Conservation (phyloP, 2,888 invertebrate genomes). For the Pseudococcus viburni region DNA sequence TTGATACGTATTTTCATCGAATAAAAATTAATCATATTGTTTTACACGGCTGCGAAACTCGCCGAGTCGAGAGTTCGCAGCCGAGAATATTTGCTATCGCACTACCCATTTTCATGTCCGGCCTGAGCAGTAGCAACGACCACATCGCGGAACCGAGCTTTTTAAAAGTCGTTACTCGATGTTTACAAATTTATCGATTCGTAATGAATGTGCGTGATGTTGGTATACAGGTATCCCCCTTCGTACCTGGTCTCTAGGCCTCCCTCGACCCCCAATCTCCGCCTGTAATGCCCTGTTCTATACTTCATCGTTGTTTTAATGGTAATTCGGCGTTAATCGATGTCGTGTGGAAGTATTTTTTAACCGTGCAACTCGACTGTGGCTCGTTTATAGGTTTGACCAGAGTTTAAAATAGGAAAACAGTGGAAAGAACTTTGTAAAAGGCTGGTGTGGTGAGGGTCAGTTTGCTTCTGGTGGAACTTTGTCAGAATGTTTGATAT, state of each 20-base stretch:
- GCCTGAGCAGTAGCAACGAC: not conserved
- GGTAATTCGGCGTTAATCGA: constrained; percentile 25
- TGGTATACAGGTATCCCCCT: not conserved
- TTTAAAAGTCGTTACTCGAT: constrained; percentile 5
- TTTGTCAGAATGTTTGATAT: no score
- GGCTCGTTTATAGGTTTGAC: not conserved
- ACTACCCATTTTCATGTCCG: no score
- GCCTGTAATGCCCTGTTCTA: not conserved
- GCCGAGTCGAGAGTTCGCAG: no score
- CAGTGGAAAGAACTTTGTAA: no score
- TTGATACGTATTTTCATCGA: not conserved
- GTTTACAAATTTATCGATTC: constrained; percentile 54
- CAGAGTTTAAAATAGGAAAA: not conserved
- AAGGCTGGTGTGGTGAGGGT: no score
- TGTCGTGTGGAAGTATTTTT: constrained; percentile 40
- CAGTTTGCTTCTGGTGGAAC: no score
- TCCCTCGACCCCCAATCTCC: not conserved
- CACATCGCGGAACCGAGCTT: not conserved
- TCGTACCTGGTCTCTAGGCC: not conserved
- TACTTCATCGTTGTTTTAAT: constrained; percentile 23
- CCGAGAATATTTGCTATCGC: no score
- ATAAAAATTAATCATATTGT: constrained; percentile 46
- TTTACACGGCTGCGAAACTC: not conserved
- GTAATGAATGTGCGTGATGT: constrained; percentile 47
- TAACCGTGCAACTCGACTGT: not conserved